Conservation (phyloP, 2,797 vertebrate genomes). For the Masticophis lateralis region DNA sequence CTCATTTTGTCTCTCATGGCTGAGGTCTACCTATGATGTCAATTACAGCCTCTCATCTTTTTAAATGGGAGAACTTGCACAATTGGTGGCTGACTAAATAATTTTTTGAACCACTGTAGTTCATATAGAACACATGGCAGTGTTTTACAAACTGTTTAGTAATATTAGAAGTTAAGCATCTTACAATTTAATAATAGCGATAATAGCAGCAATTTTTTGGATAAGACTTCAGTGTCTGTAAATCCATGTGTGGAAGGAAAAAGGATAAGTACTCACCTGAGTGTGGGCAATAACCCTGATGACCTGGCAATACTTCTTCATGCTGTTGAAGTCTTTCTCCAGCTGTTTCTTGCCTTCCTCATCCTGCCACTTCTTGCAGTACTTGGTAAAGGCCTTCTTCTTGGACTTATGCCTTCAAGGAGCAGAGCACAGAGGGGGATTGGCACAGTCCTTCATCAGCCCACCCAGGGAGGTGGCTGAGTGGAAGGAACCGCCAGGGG, state of each 20-base stretch:
- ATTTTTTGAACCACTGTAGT: too few species aligned
- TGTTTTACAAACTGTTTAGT: neutral
- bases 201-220: neutral
- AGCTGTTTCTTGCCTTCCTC: conserved; percentile 96
- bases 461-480: conserved; percentile 65
- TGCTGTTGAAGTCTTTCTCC: conserved; percentile 92
- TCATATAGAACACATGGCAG: neutral
- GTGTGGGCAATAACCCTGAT: conserved; percentile 92
- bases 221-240: neutral
- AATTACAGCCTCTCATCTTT: too few species aligned
- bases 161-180: neutral
- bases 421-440: conserved; percentile 70
- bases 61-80: too few species aligned
- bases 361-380: conserved; percentile 99
- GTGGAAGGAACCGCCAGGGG: conserved; percentile 80
- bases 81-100: too few species aligned
- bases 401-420: conserved; percentile 95
- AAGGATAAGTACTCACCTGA: conserved; percentile 77
- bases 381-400: conserved; percentile 99
- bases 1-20: too few species aligned
- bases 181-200: neutral
- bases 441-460: conserved; percentile 84
- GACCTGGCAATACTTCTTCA: conserved; percentile 98
- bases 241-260: too few species aligned
- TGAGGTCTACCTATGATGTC: too few species aligned